Evolutionary conservation across 2,797 vertebrate genomes (phyloP), one percentile per base, ranked within the genome.

Genomic region (Agapornis canus): DNA sequence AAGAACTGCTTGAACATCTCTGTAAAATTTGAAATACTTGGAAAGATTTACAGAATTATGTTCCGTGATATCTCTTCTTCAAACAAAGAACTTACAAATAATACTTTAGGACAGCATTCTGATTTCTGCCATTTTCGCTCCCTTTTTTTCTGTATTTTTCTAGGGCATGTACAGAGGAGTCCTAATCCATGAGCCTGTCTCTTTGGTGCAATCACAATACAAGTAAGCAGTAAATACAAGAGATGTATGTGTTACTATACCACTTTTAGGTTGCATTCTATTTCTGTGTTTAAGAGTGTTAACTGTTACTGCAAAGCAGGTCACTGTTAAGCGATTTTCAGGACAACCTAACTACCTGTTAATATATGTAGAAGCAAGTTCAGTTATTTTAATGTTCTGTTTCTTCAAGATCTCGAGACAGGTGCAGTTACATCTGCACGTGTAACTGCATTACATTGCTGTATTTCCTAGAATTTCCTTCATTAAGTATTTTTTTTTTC

Each of bases 401-500:
- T 96, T 73, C 89, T 82, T 35, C 35, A 49, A 60, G 80, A 75
- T 89, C 52, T 77, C 48, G 52, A 60, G 68, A 37, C 77, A 76
- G 49, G 52, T 66, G 25, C 89, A 89, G 56, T 75, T 92, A 77
- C 42, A 54, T 57, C 45, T 87, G 22, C 1, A 1, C 14, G 12
- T 27, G 22, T 77, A 84, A 77, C 71, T 90, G 43, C 32, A 39
- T 72, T 85, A 27, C 4, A 4, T 61, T 87, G 21, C 76, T 68
- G n/a, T 51, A 69, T 95, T 95, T 86, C 51, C 22, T 87, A 75
- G 60, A 78, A 86, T 85, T 95, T 77, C 48, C 49, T 66, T 93
- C 68, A 71, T 82, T 92, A 89, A 63, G 39, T 82, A 31, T 64
- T 82, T 25, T 92, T 92, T 92, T 95, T 97, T 26, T 61, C 90